phyloP scores from a whole-genome alignment of 35 echinoderm and acorn worm genomes.

The Patiria miniata region DNA sequence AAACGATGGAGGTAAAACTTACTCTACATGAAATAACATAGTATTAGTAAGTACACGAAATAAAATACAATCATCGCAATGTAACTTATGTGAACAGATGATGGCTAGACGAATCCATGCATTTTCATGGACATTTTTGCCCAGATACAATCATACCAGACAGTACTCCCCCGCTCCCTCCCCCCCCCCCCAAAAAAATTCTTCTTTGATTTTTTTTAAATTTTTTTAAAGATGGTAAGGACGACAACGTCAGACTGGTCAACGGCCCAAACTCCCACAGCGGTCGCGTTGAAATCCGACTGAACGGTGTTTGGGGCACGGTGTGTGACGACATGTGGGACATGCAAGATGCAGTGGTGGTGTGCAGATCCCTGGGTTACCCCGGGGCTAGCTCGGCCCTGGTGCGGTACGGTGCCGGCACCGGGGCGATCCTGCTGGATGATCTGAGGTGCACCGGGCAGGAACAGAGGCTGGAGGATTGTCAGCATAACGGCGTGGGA shows the following conservation, averaged over 20 bases:
- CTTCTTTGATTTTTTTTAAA: too few relatives aligned
- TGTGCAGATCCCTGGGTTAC: neutral
- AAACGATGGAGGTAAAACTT: too few relatives aligned
- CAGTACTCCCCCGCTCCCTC: neutral
- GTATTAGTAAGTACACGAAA: too few relatives aligned
- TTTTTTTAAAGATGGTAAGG: too few relatives aligned
- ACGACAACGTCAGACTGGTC: slow-evolving; percentile 6
- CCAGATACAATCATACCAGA: too few relatives aligned
- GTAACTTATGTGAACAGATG: too few relatives aligned
- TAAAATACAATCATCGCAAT: too few relatives aligned
- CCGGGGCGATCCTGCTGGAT: slow-evolving; percentile 10
- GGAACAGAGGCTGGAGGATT: slow-evolving; percentile 8
- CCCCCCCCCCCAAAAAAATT: too few relatives aligned
- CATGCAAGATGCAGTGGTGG: neutral
- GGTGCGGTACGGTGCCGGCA: neutral
- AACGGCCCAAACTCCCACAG: slow-evolving; percentile 1
- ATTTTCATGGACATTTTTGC: too few relatives aligned
- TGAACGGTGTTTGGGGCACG: slow-evolving; percentile 7
- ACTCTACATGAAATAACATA: too few relatives aligned
- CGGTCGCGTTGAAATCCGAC: neutral
- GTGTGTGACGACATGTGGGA: slow-evolving; percentile 34
- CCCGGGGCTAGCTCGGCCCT: neutral
- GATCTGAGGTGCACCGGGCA: slow-evolving; percentile 31
- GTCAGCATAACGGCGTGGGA: slow-evolving; percentile 1
- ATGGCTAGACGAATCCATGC: too few relatives aligned